These are phyloP conservation scores for Yponomeuta evonymella DNA, from an alignment of 2,888 invertebrate species.

Conservation along the genomic window DNA sequence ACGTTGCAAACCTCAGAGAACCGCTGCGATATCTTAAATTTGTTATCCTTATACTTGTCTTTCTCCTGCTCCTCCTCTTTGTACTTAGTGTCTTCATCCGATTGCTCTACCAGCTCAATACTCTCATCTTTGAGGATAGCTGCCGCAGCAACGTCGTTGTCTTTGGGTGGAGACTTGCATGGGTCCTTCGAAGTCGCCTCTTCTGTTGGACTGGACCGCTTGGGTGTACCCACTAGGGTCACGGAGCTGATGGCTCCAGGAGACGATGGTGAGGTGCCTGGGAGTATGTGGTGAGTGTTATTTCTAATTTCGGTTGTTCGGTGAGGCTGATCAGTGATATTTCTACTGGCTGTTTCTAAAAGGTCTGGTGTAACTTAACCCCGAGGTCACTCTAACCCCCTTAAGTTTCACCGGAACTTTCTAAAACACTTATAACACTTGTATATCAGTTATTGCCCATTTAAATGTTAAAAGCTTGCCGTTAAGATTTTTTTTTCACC, in stretches of 20 bases:
- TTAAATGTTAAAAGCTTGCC: no score
- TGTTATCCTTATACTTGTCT: slow-evolving; percentile 52
- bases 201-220: slow-evolving; percentile 46
- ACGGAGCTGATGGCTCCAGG: slow-evolving; percentile 85
- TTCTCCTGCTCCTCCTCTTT: slow-evolving; percentile 65
- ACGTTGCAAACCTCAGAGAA: slow-evolving; percentile 56
- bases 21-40: slow-evolving; percentile 65
- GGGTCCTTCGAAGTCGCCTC: slow-evolving; percentile 37
- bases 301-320: no score
- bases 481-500: no score
- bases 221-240: slow-evolving; percentile 80
- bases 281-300: background rate
- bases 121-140: slow-evolving; percentile 60
- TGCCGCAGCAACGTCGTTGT: slow-evolving; percentile 50
- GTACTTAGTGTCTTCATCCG: slow-evolving; percentile 64
- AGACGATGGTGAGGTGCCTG: slow-evolving; percentile 78
- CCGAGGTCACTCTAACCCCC: no score
- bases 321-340: no score
- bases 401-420: no score
- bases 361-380: no score
- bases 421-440: no score
- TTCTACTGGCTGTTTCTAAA: no score
- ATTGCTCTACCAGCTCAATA: slow-evolving; percentile 64
- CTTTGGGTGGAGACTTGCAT: slow-evolving; percentile 45
- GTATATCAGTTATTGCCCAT: no score